These are phyloP conservation scores for Craniophora ligustri DNA, from an alignment of 2,888 invertebrate species.

Conservation along the genomic window DNA sequence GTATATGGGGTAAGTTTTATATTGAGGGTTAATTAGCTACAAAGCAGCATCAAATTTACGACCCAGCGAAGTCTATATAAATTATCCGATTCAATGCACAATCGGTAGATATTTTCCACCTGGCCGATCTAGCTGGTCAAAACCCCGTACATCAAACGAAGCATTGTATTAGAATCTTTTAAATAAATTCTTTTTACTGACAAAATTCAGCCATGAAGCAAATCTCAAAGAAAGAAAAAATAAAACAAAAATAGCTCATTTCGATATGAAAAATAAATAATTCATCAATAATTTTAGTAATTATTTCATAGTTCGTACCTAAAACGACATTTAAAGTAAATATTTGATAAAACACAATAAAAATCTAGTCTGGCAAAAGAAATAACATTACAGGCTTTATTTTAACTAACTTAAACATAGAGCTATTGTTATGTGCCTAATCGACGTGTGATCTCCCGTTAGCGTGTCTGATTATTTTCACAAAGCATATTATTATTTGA, in stretches of 20 bases:
- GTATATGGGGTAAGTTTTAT: not conserved
- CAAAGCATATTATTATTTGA: constrained; percentile 49
- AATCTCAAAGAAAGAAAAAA: constrained; percentile 8
- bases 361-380: constrained; percentile 2
- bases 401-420: constrained; percentile 22
- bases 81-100: constrained; percentile 57
- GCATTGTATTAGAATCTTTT: constrained; percentile 45
- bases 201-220: not conserved
- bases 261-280: constrained; percentile 8
- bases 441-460: constrained; percentile 46
- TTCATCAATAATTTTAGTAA: not conserved
- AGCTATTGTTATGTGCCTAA: constrained; percentile 50
- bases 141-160: constrained; percentile 60
- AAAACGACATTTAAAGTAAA: not conserved
- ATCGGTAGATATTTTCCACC: constrained; percentile 62
- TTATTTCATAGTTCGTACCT: not conserved
- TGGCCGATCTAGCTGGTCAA: constrained; percentile 45
- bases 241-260: constrained; percentile 3
- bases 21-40: constrained; percentile 19
- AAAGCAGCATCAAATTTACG: constrained; percentile 34
- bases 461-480: constrained; percentile 54
- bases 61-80: constrained; percentile 47
- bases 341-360: not conserved
- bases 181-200: constrained; percentile 6
- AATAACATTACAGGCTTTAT: constrained; percentile 8